Percentiles rank a stretch among this genome's conserved stretches.
phyloP scores from a whole-genome alignment of 2,888 invertebrate genomes.

The Chirona hameri region DNA sequence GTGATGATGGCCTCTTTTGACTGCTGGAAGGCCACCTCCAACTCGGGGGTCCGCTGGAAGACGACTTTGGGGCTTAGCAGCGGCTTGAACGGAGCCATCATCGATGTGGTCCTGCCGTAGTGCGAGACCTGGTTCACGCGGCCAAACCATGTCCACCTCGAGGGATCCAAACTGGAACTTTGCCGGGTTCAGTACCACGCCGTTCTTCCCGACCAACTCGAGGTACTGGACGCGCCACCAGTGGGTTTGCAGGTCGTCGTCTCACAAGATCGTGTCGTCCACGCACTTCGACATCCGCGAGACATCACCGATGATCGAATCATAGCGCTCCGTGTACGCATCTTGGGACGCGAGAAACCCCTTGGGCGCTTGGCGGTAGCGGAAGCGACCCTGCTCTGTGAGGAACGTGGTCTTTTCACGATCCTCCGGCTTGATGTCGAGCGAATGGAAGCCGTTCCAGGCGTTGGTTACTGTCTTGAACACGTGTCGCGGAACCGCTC shows the following conservation, averaged over 20 bases:
- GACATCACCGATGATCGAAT: slow-evolving; percentile 29
- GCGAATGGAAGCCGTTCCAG: slow-evolving; percentile 30
- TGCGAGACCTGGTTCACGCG: slow-evolving; percentile 33
- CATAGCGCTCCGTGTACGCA: slow-evolving; percentile 12
- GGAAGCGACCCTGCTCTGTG: slow-evolving; percentile 13
- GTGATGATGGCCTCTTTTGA: slow-evolving; percentile 30
- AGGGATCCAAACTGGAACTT: slow-evolving; percentile 30
- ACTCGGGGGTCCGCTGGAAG: slow-evolving; percentile 22
- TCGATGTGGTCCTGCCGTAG: slow-evolving; percentile 29
- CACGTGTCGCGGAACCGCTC: neutral
- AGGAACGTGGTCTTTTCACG: slow-evolving; percentile 23
- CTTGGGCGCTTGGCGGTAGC: slow-evolving; percentile 25
- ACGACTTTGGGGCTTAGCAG: slow-evolving; percentile 32
- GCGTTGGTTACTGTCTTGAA: slow-evolving; percentile 29
- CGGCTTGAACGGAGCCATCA: slow-evolving; percentile 34
- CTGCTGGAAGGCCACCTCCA: slow-evolving; percentile 30
- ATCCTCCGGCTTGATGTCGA: slow-evolving; percentile 8
- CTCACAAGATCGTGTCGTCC: slow-evolving; percentile 32
- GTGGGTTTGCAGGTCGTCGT: slow-evolving; percentile 26
- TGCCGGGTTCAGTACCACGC: slow-evolving; percentile 31
- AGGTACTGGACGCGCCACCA: slow-evolving; percentile 32
- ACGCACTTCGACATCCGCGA: slow-evolving; percentile 30
- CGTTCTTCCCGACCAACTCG: slow-evolving; percentile 1
- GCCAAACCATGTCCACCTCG: slow-evolving; percentile 31
- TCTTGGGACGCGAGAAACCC: slow-evolving; percentile 30